Evolutionary conservation across 2,797 vertebrate genomes (phyloP).

Genomic region (Oreochromis mossambicus): DNA sequence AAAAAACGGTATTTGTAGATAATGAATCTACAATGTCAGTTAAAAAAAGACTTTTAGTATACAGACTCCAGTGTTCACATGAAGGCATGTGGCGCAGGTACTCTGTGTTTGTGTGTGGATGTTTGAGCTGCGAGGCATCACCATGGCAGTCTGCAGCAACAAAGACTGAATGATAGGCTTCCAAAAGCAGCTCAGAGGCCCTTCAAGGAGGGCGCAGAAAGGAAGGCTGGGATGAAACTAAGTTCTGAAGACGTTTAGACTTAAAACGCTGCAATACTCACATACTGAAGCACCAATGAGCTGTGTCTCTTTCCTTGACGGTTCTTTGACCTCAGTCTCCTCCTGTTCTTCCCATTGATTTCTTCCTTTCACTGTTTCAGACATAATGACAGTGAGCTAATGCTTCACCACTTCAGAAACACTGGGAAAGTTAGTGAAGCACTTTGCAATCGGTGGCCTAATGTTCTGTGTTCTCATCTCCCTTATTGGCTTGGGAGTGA

Average conservation of each 20-base stretch:
- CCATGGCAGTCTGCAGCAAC: slow-evolving; percentile 43
- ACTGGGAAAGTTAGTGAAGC: neutral
- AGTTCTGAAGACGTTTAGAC: neutral
- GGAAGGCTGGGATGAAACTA: neutral
- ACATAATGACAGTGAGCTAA: neutral
- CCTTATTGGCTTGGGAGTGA: neutral
- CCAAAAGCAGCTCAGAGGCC: slow-evolving; percentile 32
- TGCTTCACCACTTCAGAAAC: neutral
- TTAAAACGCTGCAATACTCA: too few species aligned
- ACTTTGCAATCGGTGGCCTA: neutral
- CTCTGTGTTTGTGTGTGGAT: neutral
- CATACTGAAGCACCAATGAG: neutral
- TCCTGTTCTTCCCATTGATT: neutral
- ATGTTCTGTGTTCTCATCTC: neutral
- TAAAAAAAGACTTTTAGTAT: neutral
- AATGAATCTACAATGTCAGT: neutral
- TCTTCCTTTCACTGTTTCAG: neutral
- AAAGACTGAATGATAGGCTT: slow-evolving; percentile 34
- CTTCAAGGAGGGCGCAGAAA: neutral
- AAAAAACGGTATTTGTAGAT: neutral
- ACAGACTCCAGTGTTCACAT: neutral
- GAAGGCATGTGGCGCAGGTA: neutral
- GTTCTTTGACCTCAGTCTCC: neutral
- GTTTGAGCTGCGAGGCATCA: slow-evolving; percentile 16
- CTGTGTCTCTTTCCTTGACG: neutral